Percentiles rank a stretch among this genome's conserved stretches.
Conservation (phyloP, 1,140 invertebrate species). For the Goniozus legneri region DNA sequence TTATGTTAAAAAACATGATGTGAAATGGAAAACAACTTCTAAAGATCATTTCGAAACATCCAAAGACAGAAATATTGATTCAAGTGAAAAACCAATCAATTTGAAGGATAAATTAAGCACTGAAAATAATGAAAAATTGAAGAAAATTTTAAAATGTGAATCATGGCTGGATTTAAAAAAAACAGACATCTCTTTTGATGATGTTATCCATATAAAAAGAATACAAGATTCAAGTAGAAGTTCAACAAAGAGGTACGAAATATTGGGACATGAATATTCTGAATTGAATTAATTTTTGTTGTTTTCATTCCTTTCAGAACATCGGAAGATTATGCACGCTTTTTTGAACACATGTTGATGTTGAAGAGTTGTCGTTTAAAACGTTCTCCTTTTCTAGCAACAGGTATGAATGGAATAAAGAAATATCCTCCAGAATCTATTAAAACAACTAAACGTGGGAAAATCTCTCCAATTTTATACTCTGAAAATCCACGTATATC, state of each 20-base stretch:
- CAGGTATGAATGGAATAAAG: conserved; percentile 37
- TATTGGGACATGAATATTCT: too few species aligned
- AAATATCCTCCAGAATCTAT: conserved; percentile 43
- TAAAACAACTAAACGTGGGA: conserved; percentile 33
- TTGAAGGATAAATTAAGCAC: conserved; percentile 17
- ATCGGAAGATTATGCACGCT: conserved; percentile 38
- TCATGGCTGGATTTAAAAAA: conserved; percentile 42
- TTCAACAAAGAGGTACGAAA: conserved; percentile 32
- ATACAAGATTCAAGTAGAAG: conserved; percentile 27
- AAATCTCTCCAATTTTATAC: conserved; percentile 30
- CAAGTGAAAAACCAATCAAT: conserved; percentile 18
- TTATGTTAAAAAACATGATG: not conserved
- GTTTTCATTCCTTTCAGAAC: conserved; percentile 34
- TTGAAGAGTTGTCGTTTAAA: conserved; percentile 29
- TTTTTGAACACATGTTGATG: conserved; percentile 45
- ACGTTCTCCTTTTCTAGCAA: conserved; percentile 31
- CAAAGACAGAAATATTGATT: conserved; percentile 20
- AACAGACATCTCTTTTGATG: conserved; percentile 32
- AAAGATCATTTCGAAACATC: too few species aligned
- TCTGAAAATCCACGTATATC: conserved; percentile 43
- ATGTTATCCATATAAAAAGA: conserved; percentile 29
- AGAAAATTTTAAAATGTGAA: conserved; percentile 25
- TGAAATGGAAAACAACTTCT: conserved; percentile 24
- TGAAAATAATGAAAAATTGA: conserved; percentile 29
- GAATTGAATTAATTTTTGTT: conserved; percentile 6